A percentile compares a stretch with the other conserved stretches of the same genome.
Evolutionary conservation across 2,888 invertebrate genomes (phyloP).

Genomic region (Cephus pulcher): DNA sequence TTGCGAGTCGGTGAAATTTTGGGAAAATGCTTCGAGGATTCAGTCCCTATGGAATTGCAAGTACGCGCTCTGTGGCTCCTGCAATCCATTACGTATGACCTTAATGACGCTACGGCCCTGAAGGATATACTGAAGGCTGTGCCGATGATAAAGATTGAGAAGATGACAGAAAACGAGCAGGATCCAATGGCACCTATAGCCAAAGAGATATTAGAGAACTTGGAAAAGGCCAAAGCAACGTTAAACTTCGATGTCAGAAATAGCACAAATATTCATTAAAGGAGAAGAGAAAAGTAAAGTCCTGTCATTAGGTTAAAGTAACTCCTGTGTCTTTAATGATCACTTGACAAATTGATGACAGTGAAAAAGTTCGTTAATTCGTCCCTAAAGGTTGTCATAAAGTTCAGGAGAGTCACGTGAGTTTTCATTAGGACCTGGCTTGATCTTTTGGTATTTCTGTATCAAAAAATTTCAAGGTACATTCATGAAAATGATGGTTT

Average conservation of each 20-base stretch:
- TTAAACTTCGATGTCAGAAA: not conserved
- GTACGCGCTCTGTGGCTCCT: conserved; percentile 44
- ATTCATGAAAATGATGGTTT: too few relatives aligned
- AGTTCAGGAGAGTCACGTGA: not conserved
- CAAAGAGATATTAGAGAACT: conserved; percentile 30
- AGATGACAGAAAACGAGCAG: conserved; percentile 28
- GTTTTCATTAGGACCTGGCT: not conserved
- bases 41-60: conserved; percentile 38
- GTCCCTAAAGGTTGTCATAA: not conserved
- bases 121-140: conserved; percentile 34
- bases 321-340: not conserved
- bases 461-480: not conserved
- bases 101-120: conserved; percentile 36
- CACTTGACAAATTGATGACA: not conserved
- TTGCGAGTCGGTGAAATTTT: conserved; percentile 40
- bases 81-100: conserved; percentile 48
- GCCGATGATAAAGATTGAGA: conserved; percentile 41
- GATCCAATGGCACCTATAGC: conserved; percentile 36
- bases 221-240: not conserved
- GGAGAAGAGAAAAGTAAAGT: not conserved
- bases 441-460: not conserved
- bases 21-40: conserved; percentile 39
- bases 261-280: not conserved
- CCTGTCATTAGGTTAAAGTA: not conserved
- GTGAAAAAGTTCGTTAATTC: not conserved